phyloP scores from a whole-genome alignment of 1,140 invertebrate genomes.

The Drosophila fuyamai region DNA sequence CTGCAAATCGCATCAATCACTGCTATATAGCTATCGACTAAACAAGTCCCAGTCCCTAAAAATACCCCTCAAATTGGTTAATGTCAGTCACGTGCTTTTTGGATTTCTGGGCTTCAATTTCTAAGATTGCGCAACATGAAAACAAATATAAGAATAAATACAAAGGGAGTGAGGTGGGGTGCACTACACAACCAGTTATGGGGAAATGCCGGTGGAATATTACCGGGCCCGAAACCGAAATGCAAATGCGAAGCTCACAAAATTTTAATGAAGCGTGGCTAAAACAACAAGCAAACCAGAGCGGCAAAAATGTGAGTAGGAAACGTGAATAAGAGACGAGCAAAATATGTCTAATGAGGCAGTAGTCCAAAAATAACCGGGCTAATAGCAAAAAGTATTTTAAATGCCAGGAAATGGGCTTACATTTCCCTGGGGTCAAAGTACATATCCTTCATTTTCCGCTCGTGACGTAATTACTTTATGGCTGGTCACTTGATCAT shows the following conservation, averaged over 20 bases:
- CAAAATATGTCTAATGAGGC: background rate
- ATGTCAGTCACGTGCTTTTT: constrained; percentile 63
- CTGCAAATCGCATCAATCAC: constrained; percentile 41
- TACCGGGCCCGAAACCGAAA: constrained; percentile 47
- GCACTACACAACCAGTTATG: constrained; percentile 32
- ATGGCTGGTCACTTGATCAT: constrained; percentile 35
- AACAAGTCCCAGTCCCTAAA: constrained; percentile 26
- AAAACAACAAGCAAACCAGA: constrained; percentile 8
- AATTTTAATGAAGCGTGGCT: constrained; percentile 42
- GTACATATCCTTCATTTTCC: constrained; percentile 19
- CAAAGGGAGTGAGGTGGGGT: background rate
- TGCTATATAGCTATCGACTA: constrained; percentile 41
- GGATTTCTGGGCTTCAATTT: constrained; percentile 14
- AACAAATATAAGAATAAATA: background rate
- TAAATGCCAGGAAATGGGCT: constrained; percentile 33
- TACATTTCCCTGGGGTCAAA: constrained; percentile 1
- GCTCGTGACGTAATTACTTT: constrained; percentile 47
- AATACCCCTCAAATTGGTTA: constrained; percentile 35
- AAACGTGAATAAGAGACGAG: background rate
- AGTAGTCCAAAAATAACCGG: background rate
- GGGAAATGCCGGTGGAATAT: constrained; percentile 61
- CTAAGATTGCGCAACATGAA: constrained; percentile 39
- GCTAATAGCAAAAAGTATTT: background rate
- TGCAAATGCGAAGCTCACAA: constrained; percentile 57
- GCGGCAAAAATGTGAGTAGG: constrained; percentile 4